phyloP scores from a whole-genome alignment of 2,797 vertebrate species.

The Yasuhikotakia modesta region DNA sequence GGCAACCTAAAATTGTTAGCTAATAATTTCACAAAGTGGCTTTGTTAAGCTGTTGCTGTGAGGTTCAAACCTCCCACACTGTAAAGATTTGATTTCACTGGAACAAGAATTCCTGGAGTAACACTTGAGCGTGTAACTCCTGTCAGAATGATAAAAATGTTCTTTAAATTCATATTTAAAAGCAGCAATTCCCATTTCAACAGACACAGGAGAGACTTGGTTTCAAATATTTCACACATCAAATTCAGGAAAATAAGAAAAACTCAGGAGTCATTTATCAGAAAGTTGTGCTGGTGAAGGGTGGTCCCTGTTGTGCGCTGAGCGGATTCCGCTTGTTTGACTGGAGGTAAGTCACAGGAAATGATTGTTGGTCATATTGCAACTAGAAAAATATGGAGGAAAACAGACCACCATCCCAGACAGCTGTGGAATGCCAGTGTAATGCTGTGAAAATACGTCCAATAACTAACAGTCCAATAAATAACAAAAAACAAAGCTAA shows the following conservation, averaged over 20 bases:
- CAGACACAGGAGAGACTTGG: neutral
- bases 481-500: too few species aligned
- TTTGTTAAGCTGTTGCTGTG: conserved; percentile 13
- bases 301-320: conserved; percentile 1
- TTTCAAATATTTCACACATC: neutral
- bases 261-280: conserved; percentile 20
- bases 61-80: conserved; percentile 28
- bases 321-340: neutral
- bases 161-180: conserved; percentile 24
- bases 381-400: neutral
- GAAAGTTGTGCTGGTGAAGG: conserved; percentile 11
- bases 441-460: neutral
- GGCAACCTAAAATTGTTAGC: neutral
- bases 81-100: conserved; percentile 25
- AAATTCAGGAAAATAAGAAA: conserved; percentile 18
- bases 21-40: too few species aligned
- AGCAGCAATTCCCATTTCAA: conserved; percentile 8
- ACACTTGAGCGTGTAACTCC: conserved; percentile 9
- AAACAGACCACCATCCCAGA: neutral
- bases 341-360: conserved; percentile 4
- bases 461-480: neutral
- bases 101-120: conserved; percentile 11
- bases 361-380: conserved; percentile 19
- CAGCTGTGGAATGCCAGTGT: conserved; percentile 7
- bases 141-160: conserved; percentile 20